These are phyloP conservation scores for Scaptomyza tumidula DNA, from an alignment of 2,888 invertebrate species.

Conservation along the genomic window DNA sequence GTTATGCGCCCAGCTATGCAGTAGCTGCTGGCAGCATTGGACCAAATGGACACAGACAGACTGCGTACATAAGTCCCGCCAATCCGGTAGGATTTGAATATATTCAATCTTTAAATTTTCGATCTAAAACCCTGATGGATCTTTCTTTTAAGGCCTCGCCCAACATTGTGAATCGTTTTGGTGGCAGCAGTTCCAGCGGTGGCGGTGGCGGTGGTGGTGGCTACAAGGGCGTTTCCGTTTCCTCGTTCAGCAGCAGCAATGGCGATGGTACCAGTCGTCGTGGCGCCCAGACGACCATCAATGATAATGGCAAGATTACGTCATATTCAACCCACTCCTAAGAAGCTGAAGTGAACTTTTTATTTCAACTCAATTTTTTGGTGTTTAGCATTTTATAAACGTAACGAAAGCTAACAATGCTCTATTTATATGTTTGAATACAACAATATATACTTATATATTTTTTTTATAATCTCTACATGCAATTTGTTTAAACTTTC, in stretches of 20 bases:
- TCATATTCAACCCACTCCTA: slow-evolving; percentile 85
- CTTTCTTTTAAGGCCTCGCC: slow-evolving; percentile 67
- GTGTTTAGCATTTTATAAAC: slow-evolving; percentile 40
- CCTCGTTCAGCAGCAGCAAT: slow-evolving; percentile 87
- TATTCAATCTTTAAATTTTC: neutral
- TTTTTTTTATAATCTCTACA: slow-evolving; percentile 26
- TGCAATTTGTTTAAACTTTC: slow-evolving; percentile 32
- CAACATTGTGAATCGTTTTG: slow-evolving; percentile 76
- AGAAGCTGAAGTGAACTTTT: slow-evolving; percentile 10
- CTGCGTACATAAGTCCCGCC: slow-evolving; percentile 86
- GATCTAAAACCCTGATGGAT: neutral
- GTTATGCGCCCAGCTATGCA: slow-evolving; percentile 84
- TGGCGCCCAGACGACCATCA: slow-evolving; percentile 88
- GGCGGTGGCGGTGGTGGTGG: slow-evolving; percentile 75
- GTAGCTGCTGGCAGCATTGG: slow-evolving; percentile 86
- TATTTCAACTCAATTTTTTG: slow-evolving; percentile 11
- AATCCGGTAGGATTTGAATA: slow-evolving; percentile 86
- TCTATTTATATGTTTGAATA: slow-evolving; percentile 41
- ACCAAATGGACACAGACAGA: slow-evolving; percentile 86
- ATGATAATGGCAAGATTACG: slow-evolving; percentile 90
- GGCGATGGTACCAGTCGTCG: slow-evolving; percentile 86
- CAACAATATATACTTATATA: slow-evolving; percentile 20
- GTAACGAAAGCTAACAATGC: slow-evolving; percentile 22
- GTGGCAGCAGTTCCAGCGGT: slow-evolving; percentile 5
- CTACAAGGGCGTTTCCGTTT: slow-evolving; percentile 87